A percentile compares a stretch with the other conserved stretches of the same genome.
Evolutionary conservation across 2,888 invertebrate species (phyloP).

Genomic region (Iphiclides podalirius): DNA sequence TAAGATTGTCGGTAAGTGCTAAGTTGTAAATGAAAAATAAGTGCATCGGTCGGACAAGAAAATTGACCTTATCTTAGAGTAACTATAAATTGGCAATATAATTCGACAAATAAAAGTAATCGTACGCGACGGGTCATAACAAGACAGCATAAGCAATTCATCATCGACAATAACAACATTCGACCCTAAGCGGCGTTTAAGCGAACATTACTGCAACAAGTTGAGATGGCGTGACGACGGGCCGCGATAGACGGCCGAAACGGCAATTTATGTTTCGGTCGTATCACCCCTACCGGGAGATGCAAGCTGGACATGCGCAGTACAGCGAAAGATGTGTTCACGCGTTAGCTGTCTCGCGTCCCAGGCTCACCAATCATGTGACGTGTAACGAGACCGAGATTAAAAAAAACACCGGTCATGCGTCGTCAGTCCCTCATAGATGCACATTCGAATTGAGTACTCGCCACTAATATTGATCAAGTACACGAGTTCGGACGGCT

Average conservation of each 20-base stretch:
- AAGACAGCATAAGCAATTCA: too few relatives aligned
- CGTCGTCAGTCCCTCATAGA: neutral
- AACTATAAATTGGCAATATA: too few relatives aligned
- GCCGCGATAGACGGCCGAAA: neutral
- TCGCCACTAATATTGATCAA: neutral
- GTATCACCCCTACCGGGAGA: neutral
- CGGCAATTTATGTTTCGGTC: neutral
- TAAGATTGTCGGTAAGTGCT: too few relatives aligned
- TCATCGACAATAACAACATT: neutral
- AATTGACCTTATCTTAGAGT: too few relatives aligned
- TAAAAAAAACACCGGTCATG: slow-evolving; percentile 1
- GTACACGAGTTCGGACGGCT: neutral
- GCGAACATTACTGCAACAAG: neutral
- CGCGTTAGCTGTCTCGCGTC: neutral
- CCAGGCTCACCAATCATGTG: slow-evolving; percentile 2
- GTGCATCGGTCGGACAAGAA: too few relatives aligned
- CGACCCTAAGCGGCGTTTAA: neutral
- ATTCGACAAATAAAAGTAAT: too few relatives aligned
- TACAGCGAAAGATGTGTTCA: neutral
- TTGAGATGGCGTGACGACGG: neutral
- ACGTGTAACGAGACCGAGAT: neutral
- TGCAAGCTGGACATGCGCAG: slow-evolving; percentile 8
- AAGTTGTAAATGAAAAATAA: too few relatives aligned
- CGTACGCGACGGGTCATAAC: too few relatives aligned
- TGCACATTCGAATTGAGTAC: neutral